phyloP scores from a whole-genome alignment of 2,797 vertebrate genomes.

The Acomys russatus region DNA sequence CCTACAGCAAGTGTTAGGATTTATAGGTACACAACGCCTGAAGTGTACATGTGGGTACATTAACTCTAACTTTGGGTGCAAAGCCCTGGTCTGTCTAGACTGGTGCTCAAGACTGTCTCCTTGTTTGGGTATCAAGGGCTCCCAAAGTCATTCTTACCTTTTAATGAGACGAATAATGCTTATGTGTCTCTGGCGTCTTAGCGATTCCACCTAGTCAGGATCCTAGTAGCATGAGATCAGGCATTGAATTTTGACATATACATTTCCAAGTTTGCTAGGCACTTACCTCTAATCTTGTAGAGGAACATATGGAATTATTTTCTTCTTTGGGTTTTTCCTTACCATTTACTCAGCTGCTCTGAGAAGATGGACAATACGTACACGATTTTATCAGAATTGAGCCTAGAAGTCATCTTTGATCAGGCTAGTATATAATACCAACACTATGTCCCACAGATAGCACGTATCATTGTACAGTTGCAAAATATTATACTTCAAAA shows the following conservation, averaged over 20 bases:
- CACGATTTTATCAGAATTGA: conserved; percentile 55
- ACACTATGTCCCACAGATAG: conserved; percentile 10
- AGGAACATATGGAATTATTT: background rate
- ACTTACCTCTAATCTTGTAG: conserved; percentile 33
- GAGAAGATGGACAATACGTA: conserved; percentile 25
- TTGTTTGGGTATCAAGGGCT: background rate
- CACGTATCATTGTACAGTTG: conserved; percentile 1
- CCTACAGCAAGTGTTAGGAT: background rate
- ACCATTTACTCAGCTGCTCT: background rate
- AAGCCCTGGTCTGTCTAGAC: background rate
- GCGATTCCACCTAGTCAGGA: conserved; percentile 7
- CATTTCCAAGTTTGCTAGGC: conserved; percentile 11
- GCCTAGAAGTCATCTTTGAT: conserved; percentile 27
- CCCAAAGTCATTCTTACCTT: background rate
- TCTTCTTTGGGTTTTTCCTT: conserved; percentile 18
- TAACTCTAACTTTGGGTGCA: background rate
- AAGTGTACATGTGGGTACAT: background rate
- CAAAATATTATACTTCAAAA: conserved; percentile 51
- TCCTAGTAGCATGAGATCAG: background rate
- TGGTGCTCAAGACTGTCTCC: background rate
- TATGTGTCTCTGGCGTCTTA: background rate
- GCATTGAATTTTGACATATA: conserved; percentile 26
- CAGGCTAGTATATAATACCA: background rate
- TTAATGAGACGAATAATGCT: conserved; percentile 2
- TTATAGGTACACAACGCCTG: background rate